phyloP scores from a whole-genome alignment of 2,113 vertebrate species.

The Xiphorhynchus elegans region DNA sequence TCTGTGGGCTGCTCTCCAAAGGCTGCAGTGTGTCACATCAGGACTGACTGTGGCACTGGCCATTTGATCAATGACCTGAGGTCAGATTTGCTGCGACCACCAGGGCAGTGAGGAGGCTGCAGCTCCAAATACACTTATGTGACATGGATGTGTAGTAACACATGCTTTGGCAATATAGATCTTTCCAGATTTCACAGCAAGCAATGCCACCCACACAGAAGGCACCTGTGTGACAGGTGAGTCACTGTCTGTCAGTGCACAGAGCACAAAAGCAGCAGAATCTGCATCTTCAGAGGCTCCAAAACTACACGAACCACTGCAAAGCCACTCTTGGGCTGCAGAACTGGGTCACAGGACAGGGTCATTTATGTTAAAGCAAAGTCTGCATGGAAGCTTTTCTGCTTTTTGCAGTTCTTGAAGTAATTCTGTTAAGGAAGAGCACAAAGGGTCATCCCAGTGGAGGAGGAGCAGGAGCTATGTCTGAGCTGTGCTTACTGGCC shows the following conservation, averaged over 20 bases:
- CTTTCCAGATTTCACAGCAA: not conserved
- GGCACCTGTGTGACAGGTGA: not conserved
- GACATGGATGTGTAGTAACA: not conserved
- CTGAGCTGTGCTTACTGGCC: not conserved
- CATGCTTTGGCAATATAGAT: not conserved
- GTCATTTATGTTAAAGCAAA: not conserved
- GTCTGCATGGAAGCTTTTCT: not conserved
- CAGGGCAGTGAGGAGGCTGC: not conserved
- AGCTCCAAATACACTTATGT: not conserved
- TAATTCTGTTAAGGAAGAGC: not conserved
- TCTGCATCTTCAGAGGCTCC: not conserved
- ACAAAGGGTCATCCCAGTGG: not conserved
- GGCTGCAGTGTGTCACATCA: not conserved
- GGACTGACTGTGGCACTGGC: not conserved
- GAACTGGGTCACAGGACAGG: not conserved
- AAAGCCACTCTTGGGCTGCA: not conserved
- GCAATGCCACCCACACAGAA: not conserved
- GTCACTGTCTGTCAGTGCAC: not conserved
- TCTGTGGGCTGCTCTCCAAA: not conserved
- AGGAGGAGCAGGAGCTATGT: not conserved
- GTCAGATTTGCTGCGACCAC: not conserved
- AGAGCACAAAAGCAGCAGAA: not conserved
- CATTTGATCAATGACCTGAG: not conserved
- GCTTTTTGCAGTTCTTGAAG: not conserved
- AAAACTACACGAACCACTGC: not conserved